Percentiles rank a stretch among this genome's conserved stretches.
Evolutionary conservation across 2,113 vertebrate species (phyloP).

Genomic region (Eurypyga helias): DNA sequence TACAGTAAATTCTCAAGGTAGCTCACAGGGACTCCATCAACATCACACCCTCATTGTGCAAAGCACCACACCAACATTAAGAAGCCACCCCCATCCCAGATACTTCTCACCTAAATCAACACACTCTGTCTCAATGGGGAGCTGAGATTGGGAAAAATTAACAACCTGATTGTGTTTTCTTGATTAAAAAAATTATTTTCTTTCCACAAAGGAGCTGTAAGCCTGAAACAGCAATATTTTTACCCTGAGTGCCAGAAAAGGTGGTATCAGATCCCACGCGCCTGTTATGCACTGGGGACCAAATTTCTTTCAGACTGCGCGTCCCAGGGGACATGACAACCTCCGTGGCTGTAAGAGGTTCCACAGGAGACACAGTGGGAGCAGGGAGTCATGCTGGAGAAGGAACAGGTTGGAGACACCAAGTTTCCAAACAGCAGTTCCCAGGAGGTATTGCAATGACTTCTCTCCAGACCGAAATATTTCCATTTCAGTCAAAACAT

Average conservation of each 20-base stretch:
- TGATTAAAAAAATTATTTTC: background rate
- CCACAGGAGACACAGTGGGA: fast-evolving
- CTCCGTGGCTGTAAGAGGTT: fast-evolving
- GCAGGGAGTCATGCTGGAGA: fast-evolving
- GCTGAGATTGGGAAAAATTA: background rate
- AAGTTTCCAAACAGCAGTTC: background rate
- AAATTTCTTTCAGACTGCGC: background rate
- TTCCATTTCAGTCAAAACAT: constrained; percentile 52
- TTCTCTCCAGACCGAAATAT: background rate
- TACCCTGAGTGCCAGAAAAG: background rate
- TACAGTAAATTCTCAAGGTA: background rate
- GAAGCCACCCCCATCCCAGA: background rate
- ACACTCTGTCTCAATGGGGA: fast-evolving
- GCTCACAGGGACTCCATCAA: background rate
- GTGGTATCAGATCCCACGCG: background rate
- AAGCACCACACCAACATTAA: background rate
- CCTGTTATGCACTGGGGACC: fast-evolving
- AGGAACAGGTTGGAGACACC: background rate
- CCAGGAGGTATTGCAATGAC: background rate
- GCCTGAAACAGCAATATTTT: background rate
- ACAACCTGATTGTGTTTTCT: background rate
- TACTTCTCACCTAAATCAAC: background rate
- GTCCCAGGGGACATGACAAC: background rate
- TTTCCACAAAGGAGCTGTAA: background rate
- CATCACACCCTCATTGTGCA: fast-evolving